A percentile compares a stretch with the other conserved stretches of the same genome.
Evolutionary conservation across 2,888 invertebrate genomes (phyloP).

Genomic region (Caenorhabditis virilis): DNA sequence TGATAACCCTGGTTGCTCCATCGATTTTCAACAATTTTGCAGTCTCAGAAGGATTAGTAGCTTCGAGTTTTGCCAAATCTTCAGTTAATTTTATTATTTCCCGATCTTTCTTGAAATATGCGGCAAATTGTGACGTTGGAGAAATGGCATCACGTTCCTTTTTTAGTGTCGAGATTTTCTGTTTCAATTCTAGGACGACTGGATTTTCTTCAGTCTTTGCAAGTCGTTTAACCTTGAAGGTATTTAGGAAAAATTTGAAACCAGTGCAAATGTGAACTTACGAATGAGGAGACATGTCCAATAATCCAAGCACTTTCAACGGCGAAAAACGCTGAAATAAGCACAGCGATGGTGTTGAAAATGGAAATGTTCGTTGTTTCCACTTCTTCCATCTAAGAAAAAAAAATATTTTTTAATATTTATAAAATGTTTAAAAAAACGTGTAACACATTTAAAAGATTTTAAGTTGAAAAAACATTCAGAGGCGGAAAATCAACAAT

Average conservation of each 20-base stretch:
- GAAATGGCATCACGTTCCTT: slow-evolving; percentile 31
- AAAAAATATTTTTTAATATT: background rate
- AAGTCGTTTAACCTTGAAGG: slow-evolving; percentile 16
- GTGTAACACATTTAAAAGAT: no score
- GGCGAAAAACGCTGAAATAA: slow-evolving; percentile 28
- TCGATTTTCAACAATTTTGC: slow-evolving; percentile 31
- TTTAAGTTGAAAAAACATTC: background rate
- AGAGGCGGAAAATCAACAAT: background rate
- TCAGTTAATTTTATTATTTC: slow-evolving; percentile 33
- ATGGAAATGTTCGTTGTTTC: slow-evolving; percentile 17
- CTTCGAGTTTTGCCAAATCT: slow-evolving; percentile 20
- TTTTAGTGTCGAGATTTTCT: slow-evolving; percentile 13
- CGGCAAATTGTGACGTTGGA: slow-evolving; percentile 38
- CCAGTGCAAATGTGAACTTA: slow-evolving; percentile 5
- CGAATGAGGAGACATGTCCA: slow-evolving; percentile 3
- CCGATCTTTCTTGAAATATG: slow-evolving; percentile 46
- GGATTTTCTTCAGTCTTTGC: slow-evolving; percentile 5
- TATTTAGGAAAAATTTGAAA: slow-evolving; percentile 3
- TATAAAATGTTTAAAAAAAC: background rate
- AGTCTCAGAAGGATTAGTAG: slow-evolving; percentile 6
- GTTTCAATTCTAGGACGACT: slow-evolving; percentile 11
- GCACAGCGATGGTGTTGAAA: slow-evolving; percentile 20
- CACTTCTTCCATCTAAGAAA: background rate
- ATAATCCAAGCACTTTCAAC: slow-evolving; percentile 20
- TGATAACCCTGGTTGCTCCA: slow-evolving; percentile 10